Evolutionary conservation across 2,113 vertebrate species (phyloP).

Genomic region (Dermatemys mawii): DNA sequence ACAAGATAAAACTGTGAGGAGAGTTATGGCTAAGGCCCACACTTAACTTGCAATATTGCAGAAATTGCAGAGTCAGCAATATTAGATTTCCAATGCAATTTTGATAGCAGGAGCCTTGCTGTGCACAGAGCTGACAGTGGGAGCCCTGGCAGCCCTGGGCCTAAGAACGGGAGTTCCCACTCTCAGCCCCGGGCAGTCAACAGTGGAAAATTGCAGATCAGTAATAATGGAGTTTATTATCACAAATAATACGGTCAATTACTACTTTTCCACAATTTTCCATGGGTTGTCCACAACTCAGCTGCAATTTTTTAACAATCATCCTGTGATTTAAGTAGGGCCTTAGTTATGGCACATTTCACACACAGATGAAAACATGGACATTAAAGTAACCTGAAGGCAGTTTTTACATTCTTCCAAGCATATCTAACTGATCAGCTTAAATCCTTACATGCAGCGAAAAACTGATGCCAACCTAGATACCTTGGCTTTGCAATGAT

Average conservation of each 20-base stretch:
- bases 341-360: not conserved
- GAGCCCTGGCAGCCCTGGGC: too few species aligned
- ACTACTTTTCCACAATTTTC: not conserved
- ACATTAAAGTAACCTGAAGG: slow-evolving; percentile 37
- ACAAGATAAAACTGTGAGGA: not conserved
- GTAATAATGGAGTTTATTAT: not conserved
- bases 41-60: not conserved
- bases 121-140: not conserved
- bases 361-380: not conserved
- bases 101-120: not conserved
- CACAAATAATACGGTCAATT: not conserved
- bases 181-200: not conserved
- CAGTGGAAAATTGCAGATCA: not conserved
- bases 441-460: slow-evolving; percentile 26
- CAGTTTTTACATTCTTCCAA: slow-evolving; percentile 39
- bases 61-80: not conserved
- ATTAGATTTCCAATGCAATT: not conserved
- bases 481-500: not conserved
- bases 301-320: not conserved
- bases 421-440: slow-evolving; percentile 37
- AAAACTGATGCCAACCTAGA: not conserved
- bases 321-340: not conserved
- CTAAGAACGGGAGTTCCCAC: too few species aligned
- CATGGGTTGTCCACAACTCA: not conserved
- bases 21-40: not conserved